Evolutionary conservation across 2,113 vertebrate species (phyloP), one percentile per base, ranked within the genome.

Genomic region (Tautogolabrus adspersus): DNA sequence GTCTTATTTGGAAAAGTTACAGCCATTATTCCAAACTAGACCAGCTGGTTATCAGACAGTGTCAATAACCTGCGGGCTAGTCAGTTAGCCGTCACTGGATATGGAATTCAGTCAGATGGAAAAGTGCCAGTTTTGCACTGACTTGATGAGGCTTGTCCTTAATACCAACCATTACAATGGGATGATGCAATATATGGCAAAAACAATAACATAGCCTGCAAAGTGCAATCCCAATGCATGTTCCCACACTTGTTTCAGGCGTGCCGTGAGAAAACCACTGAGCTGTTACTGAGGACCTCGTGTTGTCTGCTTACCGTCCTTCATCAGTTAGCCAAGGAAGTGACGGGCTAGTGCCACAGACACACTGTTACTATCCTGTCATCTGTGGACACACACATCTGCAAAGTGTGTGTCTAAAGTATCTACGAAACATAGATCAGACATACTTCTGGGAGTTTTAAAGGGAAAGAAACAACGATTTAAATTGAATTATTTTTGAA

Each of bases 211-310:
- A 37, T 55, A 42, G 9, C 40, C 40, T 38, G 66, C 23, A 56
- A 77, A 58, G 44, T 55, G 72, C 42, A 77, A 60, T 78, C 46
- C 42, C 34, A 34, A 22, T 61, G 63, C 40, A 42, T 51, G 42
- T 49, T 68, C 61, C 65, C 61, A 76, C 75, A 63, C 75, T 73
- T 75, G 37, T 84, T 90, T 91, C 56, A 77, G 61, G 67, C 37
- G 1, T 38, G 15, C 16, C 65, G 89, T 93, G 55, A 91, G 93
- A 90, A 79, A 93, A 93, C 92, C 59, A 93, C 64, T 68, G 5
- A 12, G 22, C 26, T 16, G 66, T 66, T 11, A 23, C 21, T 44
- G 15, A 30, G 21, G 86, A 81, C 75, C 88, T 82, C 74, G 79
- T 56, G 72, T 49, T 30, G 78, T 44, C 68, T 22, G 46, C 66